Base-by-base conservation (phyloP, 2,888 invertebrate genomes). In the Oscheius sp. region DNA sequence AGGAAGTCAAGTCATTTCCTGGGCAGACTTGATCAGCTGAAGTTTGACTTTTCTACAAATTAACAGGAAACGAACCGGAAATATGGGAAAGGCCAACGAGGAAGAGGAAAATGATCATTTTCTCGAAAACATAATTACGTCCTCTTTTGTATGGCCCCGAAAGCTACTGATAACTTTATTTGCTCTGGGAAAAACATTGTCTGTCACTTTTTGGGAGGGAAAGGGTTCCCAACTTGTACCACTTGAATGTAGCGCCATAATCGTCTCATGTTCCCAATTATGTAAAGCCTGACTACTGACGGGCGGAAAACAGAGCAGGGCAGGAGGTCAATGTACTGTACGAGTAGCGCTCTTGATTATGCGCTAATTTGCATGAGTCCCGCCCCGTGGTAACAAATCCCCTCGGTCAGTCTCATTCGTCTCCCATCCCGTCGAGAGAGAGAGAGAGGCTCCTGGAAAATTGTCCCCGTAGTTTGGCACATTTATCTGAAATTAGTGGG, bases 381-480 rank as follows among this genome's bases (percentile, higher is more conserved):
- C 52, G 10, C 52, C 27, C 52, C 4, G 29, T 27, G 25, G 52
- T 27, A 23, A 27, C 27, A n/a, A 8, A 48, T 25, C 25, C 25
- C 46, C 46, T 15, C 46, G 17, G 46, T 17, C 48, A 20, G 23
- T n/a, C 42, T 20, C 20, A 15, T 25, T 23, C 48, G 10, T 48
- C 48, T 25, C 48, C 20, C 48, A 5, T 48, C 48, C 48, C 25
- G 5, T 42, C 15, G 48, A 17, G n/a, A n/a, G n/a, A n/a, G n/a
- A n/a, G n/a, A n/a, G n/a, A n/a, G n/a, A n/a, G n/a, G n/a, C n/a
- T n/a, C n/a, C n/a, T n/a, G n/a, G n/a, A n/a, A n/a, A n/a, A n/a
- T n/a, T n/a, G n/a, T 74, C 75, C 61, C 73, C 70, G 72, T 53
- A 72, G 77, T 77, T 72, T 65, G 55, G 50, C 34, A 70, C 72